phyloP scores from a whole-genome alignment of 2,888 invertebrate species.

The Ramazzottius varieornatus region DNA sequence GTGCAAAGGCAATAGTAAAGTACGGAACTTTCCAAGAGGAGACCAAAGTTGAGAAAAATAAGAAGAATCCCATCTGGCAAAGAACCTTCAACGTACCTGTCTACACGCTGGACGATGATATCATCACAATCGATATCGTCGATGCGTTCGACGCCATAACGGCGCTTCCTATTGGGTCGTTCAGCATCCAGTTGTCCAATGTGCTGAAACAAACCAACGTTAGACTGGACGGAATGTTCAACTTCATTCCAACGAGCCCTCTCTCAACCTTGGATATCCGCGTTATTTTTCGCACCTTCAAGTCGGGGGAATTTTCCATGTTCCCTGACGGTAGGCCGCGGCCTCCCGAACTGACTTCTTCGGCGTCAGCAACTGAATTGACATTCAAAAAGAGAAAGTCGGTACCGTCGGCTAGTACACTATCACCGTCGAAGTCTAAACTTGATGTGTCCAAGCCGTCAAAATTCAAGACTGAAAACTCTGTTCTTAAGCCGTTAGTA shows the following conservation, averaged over 20 bases:
- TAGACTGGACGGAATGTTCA: background rate
- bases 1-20: background rate
- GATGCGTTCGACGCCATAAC: background rate
- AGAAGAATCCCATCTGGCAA: background rate
- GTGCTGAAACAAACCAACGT: background rate
- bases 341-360: no score
- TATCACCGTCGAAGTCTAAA: no score
- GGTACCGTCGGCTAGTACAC: no score
- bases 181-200: background rate
- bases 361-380: no score
- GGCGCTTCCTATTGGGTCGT: background rate
- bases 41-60: background rate
- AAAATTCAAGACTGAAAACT: no score
- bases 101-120: background rate
- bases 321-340: no score
- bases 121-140: background rate
- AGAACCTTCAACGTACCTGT: background rate
- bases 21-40: background rate
- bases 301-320: background rate
- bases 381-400: no score
- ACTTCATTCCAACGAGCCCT: background rate
- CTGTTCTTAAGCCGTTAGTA: no score
- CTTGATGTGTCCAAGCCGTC: no score
- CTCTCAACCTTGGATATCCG: background rate
- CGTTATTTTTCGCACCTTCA: background rate